phyloP scores from a whole-genome alignment of 2,113 vertebrate species.

The Pantherophis guttatus region DNA sequence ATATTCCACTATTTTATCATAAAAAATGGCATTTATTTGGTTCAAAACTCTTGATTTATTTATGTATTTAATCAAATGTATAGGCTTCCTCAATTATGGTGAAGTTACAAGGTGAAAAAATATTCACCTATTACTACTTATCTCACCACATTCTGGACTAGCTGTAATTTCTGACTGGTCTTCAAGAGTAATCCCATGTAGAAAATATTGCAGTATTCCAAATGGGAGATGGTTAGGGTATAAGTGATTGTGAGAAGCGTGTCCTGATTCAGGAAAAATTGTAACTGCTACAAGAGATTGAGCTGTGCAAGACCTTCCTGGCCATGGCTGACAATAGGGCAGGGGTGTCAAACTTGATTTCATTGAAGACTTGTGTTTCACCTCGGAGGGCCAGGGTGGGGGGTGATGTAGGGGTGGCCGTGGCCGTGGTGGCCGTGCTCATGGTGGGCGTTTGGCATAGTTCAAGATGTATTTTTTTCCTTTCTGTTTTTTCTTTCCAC shows the following conservation, averaged over 20 bases:
- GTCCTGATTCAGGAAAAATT: not conserved
- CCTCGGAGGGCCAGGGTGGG: no score
- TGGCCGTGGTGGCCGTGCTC: no score
- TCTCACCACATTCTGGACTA: not conserved
- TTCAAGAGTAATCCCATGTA: not conserved
- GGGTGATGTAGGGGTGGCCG: no score
- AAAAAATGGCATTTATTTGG: slow-evolving; percentile 1
- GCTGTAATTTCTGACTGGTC: not conserved
- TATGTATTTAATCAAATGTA: not conserved
- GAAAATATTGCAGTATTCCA: not conserved
- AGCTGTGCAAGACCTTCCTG: not conserved
- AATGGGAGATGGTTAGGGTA: not conserved
- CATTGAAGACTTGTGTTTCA: no score
- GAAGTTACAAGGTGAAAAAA: not conserved
- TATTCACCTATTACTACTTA: not conserved
- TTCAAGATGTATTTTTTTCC: no score
- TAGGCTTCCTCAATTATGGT: not conserved
- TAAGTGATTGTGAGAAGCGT: not conserved
- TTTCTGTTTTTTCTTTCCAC: no score
- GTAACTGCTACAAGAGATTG: not conserved
- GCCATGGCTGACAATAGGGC: not conserved
- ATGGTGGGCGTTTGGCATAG: no score
- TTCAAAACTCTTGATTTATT: slow-evolving; percentile 24
- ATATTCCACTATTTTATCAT: not conserved
- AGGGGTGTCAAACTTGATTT: no score